These are phyloP conservation scores for Caenorhabditis remanei DNA, from an alignment of 1,140 invertebrate genomes.

Conservation along the genomic window DNA sequence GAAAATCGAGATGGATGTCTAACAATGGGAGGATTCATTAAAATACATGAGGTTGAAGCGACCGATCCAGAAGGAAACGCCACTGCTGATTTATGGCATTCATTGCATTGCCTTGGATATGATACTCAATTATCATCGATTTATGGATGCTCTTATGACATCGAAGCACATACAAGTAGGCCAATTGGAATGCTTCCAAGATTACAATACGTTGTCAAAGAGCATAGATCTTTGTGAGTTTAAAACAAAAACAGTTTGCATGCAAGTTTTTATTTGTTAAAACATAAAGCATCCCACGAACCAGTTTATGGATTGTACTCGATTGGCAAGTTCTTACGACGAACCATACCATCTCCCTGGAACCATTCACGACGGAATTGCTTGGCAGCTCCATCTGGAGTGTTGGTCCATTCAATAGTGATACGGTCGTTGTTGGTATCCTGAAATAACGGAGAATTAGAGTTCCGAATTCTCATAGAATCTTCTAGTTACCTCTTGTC, in stretches of 20 bases:
- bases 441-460: too few relatives aligned
- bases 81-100: constrained; percentile 8
- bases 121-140: constrained; percentile 21
- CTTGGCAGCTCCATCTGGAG: constrained; percentile 1
- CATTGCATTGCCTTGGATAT: constrained; percentile 20
- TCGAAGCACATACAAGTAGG: background rate
- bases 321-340: constrained; percentile 4
- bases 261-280: too few relatives aligned
- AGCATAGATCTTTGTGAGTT: constrained; percentile 35
- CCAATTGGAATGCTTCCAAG: constrained; percentile 15
- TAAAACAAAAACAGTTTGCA: background rate
- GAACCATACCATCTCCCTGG: background rate
- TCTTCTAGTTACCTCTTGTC: too few relatives aligned
- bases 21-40: constrained; percentile 22
- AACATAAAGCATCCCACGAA: too few relatives aligned
- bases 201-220: constrained; percentile 19
- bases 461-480: too few relatives aligned
- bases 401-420: constrained; percentile 20
- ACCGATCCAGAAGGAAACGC: constrained; percentile 42
- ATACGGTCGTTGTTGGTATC: background rate
- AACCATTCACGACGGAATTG: constrained; percentile 39
- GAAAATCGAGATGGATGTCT: constrained; percentile 48
- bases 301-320: background rate
- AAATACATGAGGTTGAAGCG: constrained; percentile 32
- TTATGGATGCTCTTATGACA: constrained; percentile 42